Percentiles rank a stretch among this genome's conserved stretches.
Evolutionary conservation across 2,797 vertebrate genomes (phyloP).

Genomic region (Rhinichthys osculus): DNA sequence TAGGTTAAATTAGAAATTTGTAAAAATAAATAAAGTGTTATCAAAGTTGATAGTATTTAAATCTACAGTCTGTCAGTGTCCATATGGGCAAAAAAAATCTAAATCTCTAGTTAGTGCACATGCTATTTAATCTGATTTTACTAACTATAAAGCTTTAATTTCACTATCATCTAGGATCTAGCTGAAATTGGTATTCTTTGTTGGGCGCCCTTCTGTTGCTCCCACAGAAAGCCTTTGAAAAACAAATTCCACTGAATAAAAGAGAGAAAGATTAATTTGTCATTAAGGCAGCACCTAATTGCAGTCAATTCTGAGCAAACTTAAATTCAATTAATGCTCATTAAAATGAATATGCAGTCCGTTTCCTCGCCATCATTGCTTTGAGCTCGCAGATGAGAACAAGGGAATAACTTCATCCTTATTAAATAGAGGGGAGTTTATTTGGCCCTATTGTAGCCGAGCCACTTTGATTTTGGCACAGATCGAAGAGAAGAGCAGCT

Average conservation of each 20-base stretch:
- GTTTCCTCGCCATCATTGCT: constrained; percentile 86
- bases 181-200: constrained; percentile 95
- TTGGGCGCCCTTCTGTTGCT: constrained; percentile 88
- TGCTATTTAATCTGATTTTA: constrained; percentile 84
- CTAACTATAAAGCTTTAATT: constrained; percentile 94
- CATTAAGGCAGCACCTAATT: constrained; percentile 98
- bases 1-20: constrained; percentile 86
- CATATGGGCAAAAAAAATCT: constrained; percentile 83
- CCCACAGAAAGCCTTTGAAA: constrained; percentile 95
- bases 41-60: constrained; percentile 86
- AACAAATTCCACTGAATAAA: constrained; percentile 95
- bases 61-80: constrained; percentile 86
- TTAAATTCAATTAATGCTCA: constrained; percentile 98
- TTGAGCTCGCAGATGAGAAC: constrained; percentile 90
- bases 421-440: constrained; percentile 96
- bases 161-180: constrained; percentile 91
- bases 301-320: constrained; percentile 99
- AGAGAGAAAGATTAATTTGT: constrained; percentile 97
- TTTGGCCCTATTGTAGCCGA: constrained; percentile 90
- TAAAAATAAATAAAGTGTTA: constrained; percentile 77
- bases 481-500: constrained; percentile 90
- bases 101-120: constrained; percentile 86
- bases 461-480: constrained; percentile 91
- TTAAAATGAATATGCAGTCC: constrained; percentile 90
- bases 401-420: constrained; percentile 94